phyloP scores from a whole-genome alignment of 2,797 vertebrate species.

The Setipinna tenuifilis region DNA sequence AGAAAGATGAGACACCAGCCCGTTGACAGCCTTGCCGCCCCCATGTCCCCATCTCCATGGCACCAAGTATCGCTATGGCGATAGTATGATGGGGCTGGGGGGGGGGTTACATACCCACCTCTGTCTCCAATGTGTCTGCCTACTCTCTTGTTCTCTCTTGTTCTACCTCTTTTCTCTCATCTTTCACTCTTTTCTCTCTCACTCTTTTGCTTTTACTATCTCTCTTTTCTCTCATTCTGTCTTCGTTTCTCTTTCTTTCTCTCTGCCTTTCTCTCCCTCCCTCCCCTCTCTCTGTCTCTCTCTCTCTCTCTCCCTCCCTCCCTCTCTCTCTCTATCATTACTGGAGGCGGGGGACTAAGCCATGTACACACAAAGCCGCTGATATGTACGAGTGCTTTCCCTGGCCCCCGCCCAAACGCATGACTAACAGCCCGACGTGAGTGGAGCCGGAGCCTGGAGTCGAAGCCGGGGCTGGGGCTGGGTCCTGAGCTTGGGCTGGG shows the following conservation, averaged over 20 bases:
- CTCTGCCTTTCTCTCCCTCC: neutral
- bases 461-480: too few species aligned
- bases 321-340: neutral
- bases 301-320: slow-evolving; percentile 19
- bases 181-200: neutral
- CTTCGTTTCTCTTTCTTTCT: neutral
- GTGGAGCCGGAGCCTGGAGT: too few species aligned
- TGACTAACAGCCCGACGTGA: neutral
- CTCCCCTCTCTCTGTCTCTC: neutral
- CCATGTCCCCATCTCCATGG: too few species aligned
- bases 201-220: neutral
- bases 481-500: too few species aligned
- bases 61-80: too few species aligned
- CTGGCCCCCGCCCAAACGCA: slow-evolving; percentile 31
- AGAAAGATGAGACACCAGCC: too few species aligned
- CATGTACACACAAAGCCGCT: slow-evolving; percentile 25
- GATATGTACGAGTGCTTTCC: slow-evolving; percentile 32
- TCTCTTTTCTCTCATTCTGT: neutral
- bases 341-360: neutral
- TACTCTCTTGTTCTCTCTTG: neutral
- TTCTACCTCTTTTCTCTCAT: neutral
- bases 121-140: too few species aligned
- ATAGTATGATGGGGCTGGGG: too few species aligned
- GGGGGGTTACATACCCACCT: neutral
- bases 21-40: too few species aligned